Percentiles rank a stretch among this genome's conserved stretches.
phyloP scores from a whole-genome alignment of 2,113 vertebrate genomes.

The Eurystomus gularis region DNA sequence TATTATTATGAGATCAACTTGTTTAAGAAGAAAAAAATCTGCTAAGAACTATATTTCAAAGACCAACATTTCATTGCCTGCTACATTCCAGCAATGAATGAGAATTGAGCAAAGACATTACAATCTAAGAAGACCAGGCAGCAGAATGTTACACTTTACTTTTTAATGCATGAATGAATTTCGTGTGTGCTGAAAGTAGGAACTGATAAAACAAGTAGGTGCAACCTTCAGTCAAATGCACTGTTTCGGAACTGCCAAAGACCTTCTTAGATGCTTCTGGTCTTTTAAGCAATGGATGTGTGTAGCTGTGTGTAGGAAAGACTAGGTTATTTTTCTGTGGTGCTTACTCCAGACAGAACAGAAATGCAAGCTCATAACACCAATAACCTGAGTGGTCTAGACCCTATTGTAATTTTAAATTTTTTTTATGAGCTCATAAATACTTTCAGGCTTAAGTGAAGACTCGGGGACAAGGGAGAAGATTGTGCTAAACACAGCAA shows the following conservation, averaged over 20 bases:
- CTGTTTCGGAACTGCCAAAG: neutral
- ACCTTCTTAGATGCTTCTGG: neutral
- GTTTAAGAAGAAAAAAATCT: neutral
- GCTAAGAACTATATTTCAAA: neutral
- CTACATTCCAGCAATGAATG: neutral
- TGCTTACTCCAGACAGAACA: neutral
- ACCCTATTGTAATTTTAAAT: neutral
- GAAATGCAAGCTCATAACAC: neutral
- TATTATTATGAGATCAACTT: constrained; percentile 37
- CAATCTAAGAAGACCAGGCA: neutral
- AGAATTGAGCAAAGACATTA: neutral
- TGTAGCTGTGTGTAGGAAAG: neutral
- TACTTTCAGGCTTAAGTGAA: neutral
- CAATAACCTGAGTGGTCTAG: neutral
- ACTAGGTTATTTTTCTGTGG: neutral
- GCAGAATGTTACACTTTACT: neutral
- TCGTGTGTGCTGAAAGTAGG: neutral
- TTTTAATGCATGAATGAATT: neutral
- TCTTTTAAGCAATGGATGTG: neutral
- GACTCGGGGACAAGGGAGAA: neutral
- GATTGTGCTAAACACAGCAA: neutral
- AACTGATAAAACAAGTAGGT: constrained; percentile 19
- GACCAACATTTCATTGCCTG: neutral
- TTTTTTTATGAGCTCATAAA: neutral
- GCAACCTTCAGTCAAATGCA: neutral